Conservation (phyloP, 2,888 invertebrate genomes). For the Sialis fuliginosa region DNA sequence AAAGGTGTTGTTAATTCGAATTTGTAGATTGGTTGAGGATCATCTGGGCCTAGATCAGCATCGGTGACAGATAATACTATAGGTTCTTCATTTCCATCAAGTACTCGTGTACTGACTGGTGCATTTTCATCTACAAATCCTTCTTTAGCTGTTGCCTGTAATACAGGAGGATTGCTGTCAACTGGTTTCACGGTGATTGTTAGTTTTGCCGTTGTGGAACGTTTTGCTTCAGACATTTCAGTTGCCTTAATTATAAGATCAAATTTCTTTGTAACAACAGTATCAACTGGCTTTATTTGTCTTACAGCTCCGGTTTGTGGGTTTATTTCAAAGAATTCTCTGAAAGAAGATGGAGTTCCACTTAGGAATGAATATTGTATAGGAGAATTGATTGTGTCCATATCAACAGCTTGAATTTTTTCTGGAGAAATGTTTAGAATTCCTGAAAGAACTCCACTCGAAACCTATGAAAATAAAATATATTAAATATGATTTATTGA, state of each 20-base stretch:
- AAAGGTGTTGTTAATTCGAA: slow-evolving; percentile 73
- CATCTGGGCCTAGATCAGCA: slow-evolving; percentile 65
- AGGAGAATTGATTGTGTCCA: slow-evolving; percentile 71
- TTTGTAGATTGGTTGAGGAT: slow-evolving; percentile 59
- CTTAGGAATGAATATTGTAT: slow-evolving; percentile 68
- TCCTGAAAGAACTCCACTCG: slow-evolving; percentile 67
- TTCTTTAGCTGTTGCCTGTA: slow-evolving; percentile 49
- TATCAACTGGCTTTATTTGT: slow-evolving; percentile 65
- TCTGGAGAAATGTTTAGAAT: slow-evolving; percentile 70
- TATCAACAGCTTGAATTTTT: slow-evolving; percentile 77
- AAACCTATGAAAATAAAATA: slow-evolving; percentile 35
- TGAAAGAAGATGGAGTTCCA: slow-evolving; percentile 60
- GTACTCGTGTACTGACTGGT: slow-evolving; percentile 62
- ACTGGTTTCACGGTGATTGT: slow-evolving; percentile 69
- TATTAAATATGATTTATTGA: background rate
- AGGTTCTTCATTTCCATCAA: slow-evolving; percentile 45
- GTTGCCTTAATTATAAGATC: slow-evolving; percentile 73
- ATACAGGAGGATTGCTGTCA: slow-evolving; percentile 70
- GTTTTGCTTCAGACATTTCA: slow-evolving; percentile 58
- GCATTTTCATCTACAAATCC: slow-evolving; percentile 77
- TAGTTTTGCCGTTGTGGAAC: slow-evolving; percentile 70
- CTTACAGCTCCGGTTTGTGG: slow-evolving; percentile 61
- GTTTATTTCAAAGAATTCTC: slow-evolving; percentile 70
- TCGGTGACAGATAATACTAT: slow-evolving; percentile 63
- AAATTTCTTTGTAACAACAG: slow-evolving; percentile 58